Evolutionary conservation across 2,888 invertebrate genomes (phyloP).

Genomic region (Alcis repandata): DNA sequence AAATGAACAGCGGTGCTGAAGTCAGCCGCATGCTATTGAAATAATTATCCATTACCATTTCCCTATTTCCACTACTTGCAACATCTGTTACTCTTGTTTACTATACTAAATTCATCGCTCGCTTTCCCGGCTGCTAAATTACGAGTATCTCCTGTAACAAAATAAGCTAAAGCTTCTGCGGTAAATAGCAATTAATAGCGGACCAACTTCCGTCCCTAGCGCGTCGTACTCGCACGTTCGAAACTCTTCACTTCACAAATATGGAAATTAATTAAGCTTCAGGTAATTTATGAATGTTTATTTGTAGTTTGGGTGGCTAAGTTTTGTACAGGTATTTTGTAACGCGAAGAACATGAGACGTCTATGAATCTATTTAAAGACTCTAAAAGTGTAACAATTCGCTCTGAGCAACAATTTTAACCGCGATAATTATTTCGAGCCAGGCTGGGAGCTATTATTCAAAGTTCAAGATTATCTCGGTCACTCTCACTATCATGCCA

Average conservation of each 20-base stretch:
- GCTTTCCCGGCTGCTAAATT: background rate
- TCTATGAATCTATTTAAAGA: too few species aligned
- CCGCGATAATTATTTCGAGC: too few species aligned
- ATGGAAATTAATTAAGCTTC: slow-evolving; percentile 16
- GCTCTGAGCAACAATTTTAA: too few species aligned
- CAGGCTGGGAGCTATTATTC: too few species aligned
- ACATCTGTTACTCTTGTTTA: background rate
- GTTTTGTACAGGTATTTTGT: background rate
- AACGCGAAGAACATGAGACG: too few species aligned
- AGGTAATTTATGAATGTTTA: slow-evolving; percentile 10
- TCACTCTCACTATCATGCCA: too few species aligned
- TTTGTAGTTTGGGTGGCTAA: background rate
- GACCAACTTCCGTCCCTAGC: slow-evolving; percentile 8
- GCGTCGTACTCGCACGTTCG: slow-evolving; percentile 4
- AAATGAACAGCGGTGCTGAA: too few species aligned
- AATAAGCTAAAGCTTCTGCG: slow-evolving; percentile 7
- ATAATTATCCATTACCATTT: too few species aligned
- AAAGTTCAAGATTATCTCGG: too few species aligned
- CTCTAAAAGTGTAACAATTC: too few species aligned
- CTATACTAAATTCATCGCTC: background rate
- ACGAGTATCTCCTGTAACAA: background rate
- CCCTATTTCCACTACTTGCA: too few species aligned
- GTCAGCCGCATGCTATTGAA: too few species aligned
- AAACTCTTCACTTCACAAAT: slow-evolving; percentile 2
- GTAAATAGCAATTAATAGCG: slow-evolving; percentile 6